Base-by-base conservation (phyloP, 2,888 invertebrate species). In the Drosophila eohydei region DNA sequence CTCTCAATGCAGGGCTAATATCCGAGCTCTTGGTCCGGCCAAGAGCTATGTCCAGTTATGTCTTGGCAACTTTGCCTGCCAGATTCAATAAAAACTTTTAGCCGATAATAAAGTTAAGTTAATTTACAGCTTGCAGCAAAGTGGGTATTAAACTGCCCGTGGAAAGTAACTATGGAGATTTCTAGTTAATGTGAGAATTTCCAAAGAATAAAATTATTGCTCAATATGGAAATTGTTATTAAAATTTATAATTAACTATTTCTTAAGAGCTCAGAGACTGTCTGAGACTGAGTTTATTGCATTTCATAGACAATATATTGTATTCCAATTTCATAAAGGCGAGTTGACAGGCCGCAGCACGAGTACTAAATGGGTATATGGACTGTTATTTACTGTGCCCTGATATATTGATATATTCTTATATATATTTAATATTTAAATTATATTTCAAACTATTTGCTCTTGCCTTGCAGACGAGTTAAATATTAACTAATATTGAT, bases 1-100 rank as follows among this genome's bases (percentile, higher is more conserved):
- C 81, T 59, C 78, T 57, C 61, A 66, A 78, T 82, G 68, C 69
- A 43, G 46, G 71, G 58, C 87, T 64, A 78, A 87, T 81, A 70
- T 78, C 58, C 68, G 59, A 61, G 50, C 28, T 51, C 14, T 61
- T 51, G 38, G 11, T 11, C 52, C 2, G 16, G 61, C 56, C 36
- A 21, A 52, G 44, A 30, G n/a, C 16, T n/a, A 14, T n/a, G 16
- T 32, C 32, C n/a, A 32, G 2, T 30, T 21, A 21, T 21, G 40
- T 7, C 54, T 16, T 26, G 12, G 1, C 8, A 44, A 38, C 7
- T 36, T 36, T 11, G 21, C 46, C 56, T 41, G 70, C 73, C 55
- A 56, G 56, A 36, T 46, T 46, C 60, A 57, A 54, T 48, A 65
- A 36, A 38, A 72, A 66, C n/a, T 66, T 73, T 72, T 38, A 36